A percentile compares a stretch with the other conserved stretches of the same genome.
These are phyloP conservation scores for Porites rus DNA, from an alignment of 92 coral and sea anemone species.

Conservation along the genomic window DNA sequence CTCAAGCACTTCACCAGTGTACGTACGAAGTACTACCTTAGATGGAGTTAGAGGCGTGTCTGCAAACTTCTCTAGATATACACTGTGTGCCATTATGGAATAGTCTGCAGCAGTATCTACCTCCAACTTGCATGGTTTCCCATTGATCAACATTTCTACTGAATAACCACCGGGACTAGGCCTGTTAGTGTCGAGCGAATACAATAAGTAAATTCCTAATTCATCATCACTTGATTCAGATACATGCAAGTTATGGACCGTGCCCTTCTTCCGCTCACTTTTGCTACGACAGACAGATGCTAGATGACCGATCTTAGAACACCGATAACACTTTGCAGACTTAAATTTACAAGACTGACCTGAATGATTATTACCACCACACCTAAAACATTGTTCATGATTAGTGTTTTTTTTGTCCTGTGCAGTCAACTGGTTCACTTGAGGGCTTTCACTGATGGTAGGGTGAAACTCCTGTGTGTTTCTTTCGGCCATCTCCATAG, in stretches of 20 bases:
- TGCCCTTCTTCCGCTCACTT: no score
- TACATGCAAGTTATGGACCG: no score
- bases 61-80: constrained; percentile 43
- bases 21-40: constrained; percentile 30
- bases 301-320: no score
- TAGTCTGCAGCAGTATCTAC: constrained; percentile 72
- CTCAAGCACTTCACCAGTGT: constrained; percentile 24
- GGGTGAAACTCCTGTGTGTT: constrained; percentile 20
- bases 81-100: constrained; percentile 62
- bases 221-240: not conserved
- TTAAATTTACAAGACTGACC: constrained; percentile 29
- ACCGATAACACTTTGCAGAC: no score
- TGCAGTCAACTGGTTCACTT: constrained; percentile 1
- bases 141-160: constrained; percentile 8
- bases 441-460: not conserved
- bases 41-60: constrained; percentile 2
- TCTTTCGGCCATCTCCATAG: constrained; percentile 63
- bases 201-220: not conserved
- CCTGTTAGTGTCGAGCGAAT: no score
- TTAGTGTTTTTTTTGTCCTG: constrained; percentile 1
- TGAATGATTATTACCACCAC: constrained; percentile 55
- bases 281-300: no score
- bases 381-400: constrained; percentile 37
- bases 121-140: constrained; percentile 18
- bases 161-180: no score